phyloP scores from a whole-genome alignment of 2,113 vertebrate species.

The Paraplagusia blochii region DNA sequence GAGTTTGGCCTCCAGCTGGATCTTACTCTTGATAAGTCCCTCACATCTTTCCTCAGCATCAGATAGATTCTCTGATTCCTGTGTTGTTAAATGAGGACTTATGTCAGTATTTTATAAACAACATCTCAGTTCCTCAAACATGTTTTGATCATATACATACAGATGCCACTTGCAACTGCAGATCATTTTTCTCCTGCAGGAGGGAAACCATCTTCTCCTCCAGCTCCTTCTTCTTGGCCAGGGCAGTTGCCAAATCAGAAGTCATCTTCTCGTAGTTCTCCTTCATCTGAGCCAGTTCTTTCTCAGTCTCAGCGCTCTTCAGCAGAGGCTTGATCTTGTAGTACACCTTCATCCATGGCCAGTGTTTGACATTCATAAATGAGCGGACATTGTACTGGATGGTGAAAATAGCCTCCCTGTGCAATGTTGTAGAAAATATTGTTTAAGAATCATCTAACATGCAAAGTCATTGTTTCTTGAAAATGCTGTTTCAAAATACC shows the following conservation, averaged over 20 bases:
- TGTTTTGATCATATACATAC: background rate
- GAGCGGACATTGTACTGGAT: slow-evolving; percentile 40
- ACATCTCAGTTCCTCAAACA: background rate
- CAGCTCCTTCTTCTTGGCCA: slow-evolving; percentile 6
- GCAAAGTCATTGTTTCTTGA: background rate
- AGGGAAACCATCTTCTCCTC: slow-evolving; percentile 10
- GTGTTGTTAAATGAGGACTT: background rate
- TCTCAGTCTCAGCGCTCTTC: slow-evolving; percentile 48
- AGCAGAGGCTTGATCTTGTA: slow-evolving; percentile 68
- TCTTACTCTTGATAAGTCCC: slow-evolving; percentile 66
- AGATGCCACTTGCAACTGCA: slow-evolving; percentile 3
- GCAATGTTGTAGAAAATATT: background rate
- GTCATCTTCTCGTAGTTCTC: slow-evolving; percentile 6
- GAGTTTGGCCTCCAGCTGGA: slow-evolving; percentile 67
- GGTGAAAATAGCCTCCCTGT: slow-evolving; percentile 4
- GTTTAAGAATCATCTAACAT: background rate
- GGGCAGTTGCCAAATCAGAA: background rate
- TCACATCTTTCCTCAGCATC: slow-evolving; percentile 65
- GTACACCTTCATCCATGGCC: slow-evolving; percentile 71
- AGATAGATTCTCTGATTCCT: slow-evolving; percentile 5
- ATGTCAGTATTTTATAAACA: background rate
- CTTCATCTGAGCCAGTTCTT: background rate
- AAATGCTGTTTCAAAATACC: background rate
- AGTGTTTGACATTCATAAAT: slow-evolving; percentile 67
- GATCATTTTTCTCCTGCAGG: background rate